These are phyloP conservation scores for Petrocephalus zakoni DNA, from an alignment of 2,113 vertebrate genomes.

Conservation along the genomic window DNA sequence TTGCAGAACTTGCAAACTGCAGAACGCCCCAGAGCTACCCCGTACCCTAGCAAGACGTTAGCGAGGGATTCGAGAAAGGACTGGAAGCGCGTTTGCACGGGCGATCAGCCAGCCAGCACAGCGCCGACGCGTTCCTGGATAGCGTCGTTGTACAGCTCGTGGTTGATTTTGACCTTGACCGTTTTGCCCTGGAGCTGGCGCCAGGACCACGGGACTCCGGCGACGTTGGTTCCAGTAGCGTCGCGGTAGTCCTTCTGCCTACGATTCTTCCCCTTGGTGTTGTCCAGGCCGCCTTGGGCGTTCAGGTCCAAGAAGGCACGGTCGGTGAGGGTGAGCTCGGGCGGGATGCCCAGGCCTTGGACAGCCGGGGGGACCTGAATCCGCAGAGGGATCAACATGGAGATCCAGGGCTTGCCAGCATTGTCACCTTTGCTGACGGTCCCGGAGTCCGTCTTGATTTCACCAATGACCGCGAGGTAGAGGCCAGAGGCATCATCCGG, in stretches of 20 bases:
- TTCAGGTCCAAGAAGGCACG: neutral
- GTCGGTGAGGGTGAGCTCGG: neutral
- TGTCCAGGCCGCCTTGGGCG: neutral
- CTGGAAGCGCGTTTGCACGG: neutral
- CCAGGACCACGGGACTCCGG: neutral
- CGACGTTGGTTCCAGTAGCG: neutral
- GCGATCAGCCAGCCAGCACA: neutral
- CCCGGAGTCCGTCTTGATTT: neutral
- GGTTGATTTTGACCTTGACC: neutral
- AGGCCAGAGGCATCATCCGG: too few species aligned
- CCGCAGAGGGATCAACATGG: neutral
- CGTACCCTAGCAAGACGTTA: neutral
- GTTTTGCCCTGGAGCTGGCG: neutral
- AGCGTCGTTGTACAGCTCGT: neutral
- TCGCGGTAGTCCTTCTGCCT: neutral
- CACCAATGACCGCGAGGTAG: too few species aligned
- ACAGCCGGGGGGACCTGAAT: neutral
- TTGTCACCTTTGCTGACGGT: neutral
- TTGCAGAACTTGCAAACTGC: too few species aligned
- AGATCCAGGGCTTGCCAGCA: neutral
- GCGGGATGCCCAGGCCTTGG: neutral
- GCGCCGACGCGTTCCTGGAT: neutral
- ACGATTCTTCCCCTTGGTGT: neutral
- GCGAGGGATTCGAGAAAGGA: neutral
- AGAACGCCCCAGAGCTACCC: neutral